Base-by-base conservation (phyloP, 2,113 vertebrate species). In the Salvator merianae region DNA sequence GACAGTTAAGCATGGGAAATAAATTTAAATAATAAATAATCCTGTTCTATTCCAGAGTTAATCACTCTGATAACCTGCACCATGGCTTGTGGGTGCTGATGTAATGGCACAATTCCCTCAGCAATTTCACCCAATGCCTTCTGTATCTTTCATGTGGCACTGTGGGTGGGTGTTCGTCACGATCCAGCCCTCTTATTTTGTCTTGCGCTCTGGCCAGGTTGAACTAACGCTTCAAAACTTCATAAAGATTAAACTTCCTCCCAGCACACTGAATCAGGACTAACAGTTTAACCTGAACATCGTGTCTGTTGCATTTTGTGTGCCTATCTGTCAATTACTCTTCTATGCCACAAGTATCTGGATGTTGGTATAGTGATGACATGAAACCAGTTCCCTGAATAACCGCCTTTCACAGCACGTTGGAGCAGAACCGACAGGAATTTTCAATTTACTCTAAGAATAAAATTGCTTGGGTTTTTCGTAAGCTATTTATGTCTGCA, bases 311-410 rank as follows among this genome's bases (percentile, higher is more conserved):
- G 28, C 8, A 26, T 1, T 88, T 69, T 28, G 4, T 0, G 1
- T 74, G 28, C 1, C 2, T 70, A 50, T 79, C 87, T 92, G 82
- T 88, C 82, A 91, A 79, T 65, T 36, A 2, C 5, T 85, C 87
- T 87, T 59, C 82, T 32, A 53, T 63, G 30, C 74, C 36, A 12
- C 50, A 8, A 71, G 78, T 86, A 91, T n/a, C 73, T 55, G 66
- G 26, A 3, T 66, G 7, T 73, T 3, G 71, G 76, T 73, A 22
- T 26, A 14, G 28, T 38, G 88, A 16, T 34, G 32, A 82, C 84
- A 43, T 62, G 16, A 1, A 86, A 4, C 3, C 16, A 80, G 79
- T 74, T 85, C 50, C 43, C 62, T 81, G 71, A 76, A 59, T 86
- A 76, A 76, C 63, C 69, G 71, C 72, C n/a, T 59, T 81, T 81